These are phyloP conservation scores for Lamellibrachia luymesi DNA, from an alignment of 1,140 invertebrate genomes.

Conservation along the genomic window DNA sequence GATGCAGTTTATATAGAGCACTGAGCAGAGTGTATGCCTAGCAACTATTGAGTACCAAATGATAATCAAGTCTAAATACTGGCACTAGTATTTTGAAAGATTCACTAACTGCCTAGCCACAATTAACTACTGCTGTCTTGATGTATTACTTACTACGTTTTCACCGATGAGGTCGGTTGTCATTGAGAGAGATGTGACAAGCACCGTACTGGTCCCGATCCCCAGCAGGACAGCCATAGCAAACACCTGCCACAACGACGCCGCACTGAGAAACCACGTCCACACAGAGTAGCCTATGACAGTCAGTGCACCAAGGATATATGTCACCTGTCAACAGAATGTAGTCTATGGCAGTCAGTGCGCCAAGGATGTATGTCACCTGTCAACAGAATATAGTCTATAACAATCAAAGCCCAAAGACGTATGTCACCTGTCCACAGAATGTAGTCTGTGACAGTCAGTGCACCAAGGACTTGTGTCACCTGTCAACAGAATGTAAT, in stretches of 20 bases:
- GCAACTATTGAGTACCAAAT: neutral
- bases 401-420: neutral
- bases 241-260: constrained; percentile 35
- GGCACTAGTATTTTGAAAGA: neutral
- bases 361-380: constrained; percentile 71
- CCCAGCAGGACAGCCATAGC: constrained; percentile 67
- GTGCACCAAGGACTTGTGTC: constrained; percentile 69
- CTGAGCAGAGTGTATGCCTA: too few species aligned
- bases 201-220: constrained; percentile 76
- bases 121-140: too few species aligned
- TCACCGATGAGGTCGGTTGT: constrained; percentile 87
- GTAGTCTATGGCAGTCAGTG: constrained; percentile 64
- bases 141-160: constrained; percentile 63
- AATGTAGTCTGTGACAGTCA: constrained; percentile 67
- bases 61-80: neutral
- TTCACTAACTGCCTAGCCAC: too few species aligned
- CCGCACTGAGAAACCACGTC: constrained; percentile 60
- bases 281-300: constrained; percentile 68
- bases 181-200: constrained; percentile 85
- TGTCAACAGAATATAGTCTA: constrained; percentile 40
- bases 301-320: constrained; percentile 68
- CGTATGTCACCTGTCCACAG: constrained; percentile 62
- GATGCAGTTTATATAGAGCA: too few species aligned
- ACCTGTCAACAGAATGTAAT: constrained; percentile 53
- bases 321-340: constrained; percentile 75